Conservation (phyloP, 2,888 invertebrate species). For the Dolomedes plantarius region DNA sequence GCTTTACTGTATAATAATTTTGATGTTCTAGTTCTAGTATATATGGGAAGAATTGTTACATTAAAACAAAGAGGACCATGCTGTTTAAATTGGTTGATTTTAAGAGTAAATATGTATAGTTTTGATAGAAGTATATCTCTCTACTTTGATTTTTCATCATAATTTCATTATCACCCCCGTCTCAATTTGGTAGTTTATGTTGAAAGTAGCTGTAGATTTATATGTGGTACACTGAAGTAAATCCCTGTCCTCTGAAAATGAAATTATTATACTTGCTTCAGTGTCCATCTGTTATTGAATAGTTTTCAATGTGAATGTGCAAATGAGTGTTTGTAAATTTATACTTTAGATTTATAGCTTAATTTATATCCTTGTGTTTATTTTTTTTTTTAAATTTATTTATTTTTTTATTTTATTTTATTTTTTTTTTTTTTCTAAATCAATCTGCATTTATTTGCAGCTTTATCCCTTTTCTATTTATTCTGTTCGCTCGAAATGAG, state of each 20-base stretch:
- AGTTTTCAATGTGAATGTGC: background rate
- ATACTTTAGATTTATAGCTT: background rate
- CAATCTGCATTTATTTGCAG: no score
- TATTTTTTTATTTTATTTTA: no score
- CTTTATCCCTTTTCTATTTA: no score
- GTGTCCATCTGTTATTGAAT: background rate
- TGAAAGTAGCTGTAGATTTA: background rate
- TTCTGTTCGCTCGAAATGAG: no score
- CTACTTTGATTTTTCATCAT: conserved; percentile 2
- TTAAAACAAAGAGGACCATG: conserved; percentile 1
- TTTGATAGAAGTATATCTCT: conserved; percentile 13
- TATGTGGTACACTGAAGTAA: background rate
- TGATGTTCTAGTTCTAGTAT: background rate
- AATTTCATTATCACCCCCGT: background rate
- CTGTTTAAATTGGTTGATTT: conserved; percentile 4
- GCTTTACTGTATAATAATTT: background rate
- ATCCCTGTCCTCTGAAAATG: background rate
- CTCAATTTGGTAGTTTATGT: background rate
- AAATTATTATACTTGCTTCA: background rate
- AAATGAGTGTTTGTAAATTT: background rate
- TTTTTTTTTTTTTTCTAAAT: background rate
- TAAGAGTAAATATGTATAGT: conserved; percentile 12
- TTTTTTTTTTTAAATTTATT: background rate
- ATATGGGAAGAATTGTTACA: background rate
- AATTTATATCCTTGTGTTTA: background rate